Evolutionary conservation across 2,888 invertebrate species (phyloP), one percentile per base, ranked within the genome.

Genomic region (Epinotia nisella): DNA sequence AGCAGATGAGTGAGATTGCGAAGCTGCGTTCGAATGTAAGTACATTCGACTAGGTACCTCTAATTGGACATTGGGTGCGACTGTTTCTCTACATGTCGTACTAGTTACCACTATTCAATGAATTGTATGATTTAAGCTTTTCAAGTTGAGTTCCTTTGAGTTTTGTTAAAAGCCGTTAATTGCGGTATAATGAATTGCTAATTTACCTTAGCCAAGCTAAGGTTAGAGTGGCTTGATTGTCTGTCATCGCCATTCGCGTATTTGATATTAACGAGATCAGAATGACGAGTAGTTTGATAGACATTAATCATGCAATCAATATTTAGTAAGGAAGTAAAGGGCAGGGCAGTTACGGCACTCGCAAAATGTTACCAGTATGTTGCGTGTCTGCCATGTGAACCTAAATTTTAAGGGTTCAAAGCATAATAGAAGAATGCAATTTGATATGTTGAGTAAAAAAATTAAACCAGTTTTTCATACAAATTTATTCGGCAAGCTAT

Each of bases 1-100:
- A 51, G 70, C 58, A 74, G 71, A 75, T 68, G 76, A 65, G 70
- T 56, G n/a, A 76, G 78, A 78, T 76, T 75, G 70, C 61, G 67
- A 69, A 73, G 74, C 75, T 75, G 71, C 66, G 58, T 71, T 59
- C 60, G 29, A 61, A 66, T 41, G 60, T 45, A n/a, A n/a, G n/a
- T n/a, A n/a, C n/a, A n/a, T n/a, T n/a, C n/a, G n/a, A 64, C 66
- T 70, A 29, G 62, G 45, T 62, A 21, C 59, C 58, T 41, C 76
- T 77, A 79, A 79, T 78, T 77, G 76, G 76, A 70, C 75, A 68
- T 74, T 67, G 64, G 41, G 62, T 71, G 65, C 64, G 75, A 75
- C 69, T 71, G 21, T 62, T 55, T 41, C 41, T 24, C 29, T 59
- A 65, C 19, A 58, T 39, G 35, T 55, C 21, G 13, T 60, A 41